Percentiles rank a stretch among this genome's conserved stretches.
Evolutionary conservation across 2,113 vertebrate species (phyloP).

Genomic region (Leptobrachium leishanense): DNA sequence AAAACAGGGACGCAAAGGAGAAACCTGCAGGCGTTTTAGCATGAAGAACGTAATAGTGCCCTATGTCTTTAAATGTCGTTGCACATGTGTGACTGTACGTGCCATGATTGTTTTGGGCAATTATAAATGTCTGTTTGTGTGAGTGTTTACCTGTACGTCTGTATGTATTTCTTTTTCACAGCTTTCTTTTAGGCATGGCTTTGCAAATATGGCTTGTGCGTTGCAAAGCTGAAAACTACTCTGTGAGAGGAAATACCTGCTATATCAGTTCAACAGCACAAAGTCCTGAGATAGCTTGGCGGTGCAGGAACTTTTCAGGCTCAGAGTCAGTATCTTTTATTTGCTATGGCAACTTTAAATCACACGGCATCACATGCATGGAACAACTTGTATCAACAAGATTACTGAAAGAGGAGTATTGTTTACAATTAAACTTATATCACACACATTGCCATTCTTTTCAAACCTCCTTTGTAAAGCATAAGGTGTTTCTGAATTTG

Average conservation of each 20-base stretch:
- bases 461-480: no score
- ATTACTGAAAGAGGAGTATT: constrained; percentile 22
- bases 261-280: constrained; percentile 15
- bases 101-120: no score
- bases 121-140: no score
- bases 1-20: no score
- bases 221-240: not conserved
- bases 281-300: constrained; percentile 8
- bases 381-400: constrained; percentile 25
- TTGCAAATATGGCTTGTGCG: not conserved
- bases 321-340: constrained; percentile 10
- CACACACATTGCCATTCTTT: not conserved
- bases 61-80: no score
- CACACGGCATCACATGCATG: constrained; percentile 24
- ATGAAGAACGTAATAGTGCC: no score
- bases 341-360: constrained; percentile 33
- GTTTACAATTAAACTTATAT: constrained; percentile 25
- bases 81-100: no score
- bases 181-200: no score
- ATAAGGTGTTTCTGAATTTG: no score
- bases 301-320: constrained; percentile 9
- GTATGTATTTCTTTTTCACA: not conserved
- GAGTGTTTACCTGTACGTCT: no score
- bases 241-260: constrained; percentile 24
- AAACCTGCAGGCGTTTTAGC: no score